Percentiles rank a stretch among this genome's conserved stretches.
phyloP scores from a whole-genome alignment of 1,140 invertebrate genomes.

The Drosophila watanabei region DNA sequence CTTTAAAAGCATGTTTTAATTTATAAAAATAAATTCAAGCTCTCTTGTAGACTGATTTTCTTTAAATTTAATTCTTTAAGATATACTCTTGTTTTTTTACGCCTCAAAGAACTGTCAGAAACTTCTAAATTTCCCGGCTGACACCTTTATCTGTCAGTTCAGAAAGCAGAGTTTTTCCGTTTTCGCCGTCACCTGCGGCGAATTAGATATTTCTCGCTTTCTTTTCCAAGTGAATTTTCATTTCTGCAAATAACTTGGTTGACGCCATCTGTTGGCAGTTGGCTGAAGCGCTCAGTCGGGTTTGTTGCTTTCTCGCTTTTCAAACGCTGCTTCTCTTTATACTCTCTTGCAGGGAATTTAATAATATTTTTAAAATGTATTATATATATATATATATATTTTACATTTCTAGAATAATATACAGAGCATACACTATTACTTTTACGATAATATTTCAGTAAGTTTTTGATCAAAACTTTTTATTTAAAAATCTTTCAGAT shows the following conservation, averaged over 20 bases:
- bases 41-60: not conserved
- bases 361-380: not conserved
- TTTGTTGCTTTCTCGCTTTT: conserved; percentile 14
- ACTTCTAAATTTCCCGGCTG: conserved; percentile 22
- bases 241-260: conserved; percentile 8
- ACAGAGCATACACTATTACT: not conserved
- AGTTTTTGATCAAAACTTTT: too few relatives aligned
- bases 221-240: conserved; percentile 11
- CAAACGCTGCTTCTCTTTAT: not conserved
- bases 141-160: conserved; percentile 14
- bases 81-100: not conserved
- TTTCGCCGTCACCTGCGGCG: conserved; percentile 26
- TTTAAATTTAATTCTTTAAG: not conserved
- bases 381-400: not conserved
- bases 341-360: not conserved
- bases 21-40: not conserved
- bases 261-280: conserved; percentile 59
- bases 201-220: conserved; percentile 17
- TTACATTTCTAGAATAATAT: too few relatives aligned
- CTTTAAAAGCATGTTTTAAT: not conserved
- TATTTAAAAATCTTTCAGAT: too few relatives aligned
- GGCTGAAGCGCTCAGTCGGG: conserved; percentile 11
- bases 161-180: conserved; percentile 36
- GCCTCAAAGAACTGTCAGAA: conserved; percentile 37
- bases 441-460: not conserved